These are phyloP conservation scores for Dryococelus australis DNA, from an alignment of 2,888 invertebrate species.

Conservation along the genomic window DNA sequence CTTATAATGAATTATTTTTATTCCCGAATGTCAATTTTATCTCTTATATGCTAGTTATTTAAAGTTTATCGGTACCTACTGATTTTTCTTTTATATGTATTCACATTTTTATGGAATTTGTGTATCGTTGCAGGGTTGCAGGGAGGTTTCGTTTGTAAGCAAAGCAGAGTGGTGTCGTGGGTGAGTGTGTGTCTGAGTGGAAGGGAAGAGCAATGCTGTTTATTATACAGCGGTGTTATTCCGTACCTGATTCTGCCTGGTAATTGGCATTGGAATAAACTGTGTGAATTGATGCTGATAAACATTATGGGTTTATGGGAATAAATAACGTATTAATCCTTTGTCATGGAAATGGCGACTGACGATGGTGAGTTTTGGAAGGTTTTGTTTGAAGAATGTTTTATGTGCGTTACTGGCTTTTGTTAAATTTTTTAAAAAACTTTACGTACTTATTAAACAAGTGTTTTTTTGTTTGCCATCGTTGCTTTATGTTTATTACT, in stretches of 20 bases:
- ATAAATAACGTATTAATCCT: constrained; percentile 18
- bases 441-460: too few relatives aligned
- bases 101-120: not conserved
- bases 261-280: not conserved
- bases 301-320: not conserved
- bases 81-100: not conserved
- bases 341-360: constrained; percentile 42
- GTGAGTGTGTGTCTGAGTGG: not conserved
- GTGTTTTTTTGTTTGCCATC: too few relatives aligned
- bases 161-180: not conserved
- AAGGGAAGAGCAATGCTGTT: too few relatives aligned
- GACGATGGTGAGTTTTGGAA: constrained; percentile 32
- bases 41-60: not conserved
- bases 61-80: not conserved
- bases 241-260: not conserved
- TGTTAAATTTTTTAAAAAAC: too few relatives aligned
- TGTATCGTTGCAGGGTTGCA: too few relatives aligned
- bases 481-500: too few relatives aligned
- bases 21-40: not conserved
- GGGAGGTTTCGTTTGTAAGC: not conserved
- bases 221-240: not conserved
- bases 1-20: not conserved
- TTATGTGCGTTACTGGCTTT: too few relatives aligned
- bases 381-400: not conserved
- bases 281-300: not conserved